Conservation (phyloP, 1,140 invertebrate genomes). For the Cyclargus thomasi region DNA sequence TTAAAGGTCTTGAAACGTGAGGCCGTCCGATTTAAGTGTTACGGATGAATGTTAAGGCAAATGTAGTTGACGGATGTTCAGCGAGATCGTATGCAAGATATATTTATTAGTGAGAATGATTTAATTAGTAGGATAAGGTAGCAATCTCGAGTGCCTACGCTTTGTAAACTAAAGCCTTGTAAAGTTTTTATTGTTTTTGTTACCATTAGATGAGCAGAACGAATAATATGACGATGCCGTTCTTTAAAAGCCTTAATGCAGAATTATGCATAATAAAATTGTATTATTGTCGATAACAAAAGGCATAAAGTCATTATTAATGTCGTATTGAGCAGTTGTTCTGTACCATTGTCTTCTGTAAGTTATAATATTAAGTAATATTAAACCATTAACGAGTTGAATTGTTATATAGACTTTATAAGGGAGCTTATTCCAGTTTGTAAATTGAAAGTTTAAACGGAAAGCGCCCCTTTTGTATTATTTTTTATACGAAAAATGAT, state of each 20-base stretch:
- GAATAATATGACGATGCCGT: constrained; percentile 7
- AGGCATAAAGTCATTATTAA: not conserved
- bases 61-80: constrained; percentile 40
- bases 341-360: constrained; percentile 72
- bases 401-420: constrained; percentile 70
- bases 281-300: not conserved
- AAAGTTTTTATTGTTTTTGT: constrained; percentile 72
- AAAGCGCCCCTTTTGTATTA: constrained; percentile 62
- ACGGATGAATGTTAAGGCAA: constrained; percentile 42
- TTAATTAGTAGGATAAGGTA: constrained; percentile 65
- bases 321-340: constrained; percentile 28
- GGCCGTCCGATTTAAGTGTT: constrained; percentile 61
- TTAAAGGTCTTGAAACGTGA: constrained; percentile 61
- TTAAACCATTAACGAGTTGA: constrained; percentile 72
- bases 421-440: constrained; percentile 32
- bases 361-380: constrained; percentile 61
- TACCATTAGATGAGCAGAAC: constrained; percentile 68
- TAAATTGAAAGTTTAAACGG: constrained; percentile 21
- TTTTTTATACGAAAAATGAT: constrained; percentile 69
- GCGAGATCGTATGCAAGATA: constrained; percentile 45
- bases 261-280: not conserved
- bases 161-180: constrained; percentile 72
- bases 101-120: constrained; percentile 74
- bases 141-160: constrained; percentile 75
- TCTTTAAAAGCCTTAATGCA: not conserved